These are phyloP conservation scores for Triplophysa bombifrons DNA, from an alignment of 2,797 vertebrate genomes.

Conservation along the genomic window DNA sequence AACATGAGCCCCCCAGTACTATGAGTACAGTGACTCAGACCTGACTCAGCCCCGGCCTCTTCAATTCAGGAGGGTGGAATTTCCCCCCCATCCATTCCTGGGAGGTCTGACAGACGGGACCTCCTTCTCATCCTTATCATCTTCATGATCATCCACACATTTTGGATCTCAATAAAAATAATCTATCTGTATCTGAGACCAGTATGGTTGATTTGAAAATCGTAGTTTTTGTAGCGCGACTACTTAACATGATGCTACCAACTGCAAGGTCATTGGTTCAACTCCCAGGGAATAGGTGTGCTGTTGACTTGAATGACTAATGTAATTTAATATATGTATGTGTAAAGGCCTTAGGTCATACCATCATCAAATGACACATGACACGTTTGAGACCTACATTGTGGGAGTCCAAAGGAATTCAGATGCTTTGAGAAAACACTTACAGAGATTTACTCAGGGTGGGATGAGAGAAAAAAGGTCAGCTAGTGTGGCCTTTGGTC, in stretches of 20 bases:
- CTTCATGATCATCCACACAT: constrained; percentile 15
- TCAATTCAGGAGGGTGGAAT: constrained; percentile 38
- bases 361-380: background rate
- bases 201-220: background rate
- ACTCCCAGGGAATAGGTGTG: background rate
- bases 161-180: constrained; percentile 4
- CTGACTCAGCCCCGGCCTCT: constrained; percentile 49
- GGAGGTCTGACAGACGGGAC: constrained; percentile 20
- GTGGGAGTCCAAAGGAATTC: constrained; percentile 1
- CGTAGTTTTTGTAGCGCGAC: background rate
- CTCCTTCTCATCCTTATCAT: constrained; percentile 30
- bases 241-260: background rate
- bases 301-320: background rate
- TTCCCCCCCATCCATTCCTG: constrained; percentile 26
- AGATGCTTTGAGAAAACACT: background rate
- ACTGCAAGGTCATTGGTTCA: background rate
- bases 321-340: too few species aligned
- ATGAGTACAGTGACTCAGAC: constrained; percentile 49
- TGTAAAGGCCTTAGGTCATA: background rate
- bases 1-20: constrained; percentile 14
- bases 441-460: constrained; percentile 18
- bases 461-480: constrained; percentile 1
- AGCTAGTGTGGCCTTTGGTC: constrained; percentile 61
- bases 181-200: constrained; percentile 14
- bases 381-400: background rate